phyloP scores from a whole-genome alignment of 2,888 invertebrate genomes.

The Agonum fuliginosum region DNA sequence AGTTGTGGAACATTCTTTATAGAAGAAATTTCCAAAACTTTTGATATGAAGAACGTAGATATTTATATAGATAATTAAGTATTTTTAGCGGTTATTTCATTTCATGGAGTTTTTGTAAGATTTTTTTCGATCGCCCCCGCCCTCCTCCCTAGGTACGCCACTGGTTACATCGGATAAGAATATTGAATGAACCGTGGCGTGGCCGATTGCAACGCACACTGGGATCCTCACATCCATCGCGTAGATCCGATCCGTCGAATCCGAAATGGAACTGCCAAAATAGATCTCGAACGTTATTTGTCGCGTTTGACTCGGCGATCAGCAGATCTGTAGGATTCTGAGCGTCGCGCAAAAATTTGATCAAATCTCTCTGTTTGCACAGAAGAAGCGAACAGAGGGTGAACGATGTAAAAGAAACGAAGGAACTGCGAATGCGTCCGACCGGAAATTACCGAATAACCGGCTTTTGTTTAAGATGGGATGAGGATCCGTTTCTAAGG shows the following conservation, averaged over 20 bases:
- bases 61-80: too few species aligned
- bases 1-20: too few species aligned
- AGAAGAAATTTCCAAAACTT: too few species aligned
- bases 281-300: constrained; percentile 58
- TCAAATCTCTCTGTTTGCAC: constrained; percentile 34
- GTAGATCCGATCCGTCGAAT: constrained; percentile 31
- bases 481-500: background rate
- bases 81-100: too few species aligned
- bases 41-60: too few species aligned
- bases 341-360: constrained; percentile 32
- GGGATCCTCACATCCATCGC: constrained; percentile 5
- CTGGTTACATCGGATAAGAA: constrained; percentile 13
- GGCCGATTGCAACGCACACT: background rate
- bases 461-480: constrained; percentile 43
- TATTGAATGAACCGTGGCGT: constrained; percentile 44
- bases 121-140: too few species aligned
- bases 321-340: constrained; percentile 29
- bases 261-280: constrained; percentile 57
- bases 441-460: constrained; percentile 44
- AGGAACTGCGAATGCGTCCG: constrained; percentile 31
- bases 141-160: too few species aligned
- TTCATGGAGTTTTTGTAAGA: too few species aligned
- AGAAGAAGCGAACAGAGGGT: constrained; percentile 8
- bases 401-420: background rate
- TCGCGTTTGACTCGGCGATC: constrained; percentile 55